A percentile compares a stretch with the other conserved stretches of the same genome.
Conservation (phyloP, 1,140 invertebrate species). For the Drosophila nigrodunni region DNA sequence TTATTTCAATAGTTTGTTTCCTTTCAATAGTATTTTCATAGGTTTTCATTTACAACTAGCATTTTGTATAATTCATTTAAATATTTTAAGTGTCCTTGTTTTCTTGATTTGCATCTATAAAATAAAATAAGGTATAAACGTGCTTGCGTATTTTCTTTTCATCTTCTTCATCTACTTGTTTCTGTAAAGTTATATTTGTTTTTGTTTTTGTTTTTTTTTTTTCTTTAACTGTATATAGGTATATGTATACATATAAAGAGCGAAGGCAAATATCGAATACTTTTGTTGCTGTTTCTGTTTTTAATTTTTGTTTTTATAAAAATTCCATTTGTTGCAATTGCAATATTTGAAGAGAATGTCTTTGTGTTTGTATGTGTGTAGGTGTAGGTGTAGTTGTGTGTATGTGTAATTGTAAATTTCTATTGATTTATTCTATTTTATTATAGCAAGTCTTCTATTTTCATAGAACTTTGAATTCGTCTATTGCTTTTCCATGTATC, state of each 20-base stretch:
- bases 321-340: constrained; percentile 64
- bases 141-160: constrained; percentile 38
- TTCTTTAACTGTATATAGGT: constrained; percentile 23
- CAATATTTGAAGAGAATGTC: constrained; percentile 58
- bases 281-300: constrained; percentile 73
- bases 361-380: constrained; percentile 28
- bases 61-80: constrained; percentile 80
- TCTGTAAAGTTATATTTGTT: not conserved
- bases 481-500: constrained; percentile 60
- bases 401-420: constrained; percentile 8
- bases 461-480: constrained; percentile 49
- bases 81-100: constrained; percentile 70
- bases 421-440: not conserved
- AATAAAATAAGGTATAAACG: constrained; percentile 53
- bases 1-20: constrained; percentile 36
- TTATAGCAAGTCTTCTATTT: constrained; percentile 35
- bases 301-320: constrained; percentile 47
- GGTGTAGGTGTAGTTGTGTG: constrained; percentile 24
- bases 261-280: constrained; percentile 82
- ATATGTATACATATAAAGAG: constrained; percentile 73
- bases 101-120: constrained; percentile 56
- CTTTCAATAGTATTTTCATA: constrained; percentile 44
- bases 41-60: constrained; percentile 37
- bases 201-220: constrained; percentile 1
- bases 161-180: constrained; percentile 9